Evolutionary conservation across 2,888 invertebrate species (phyloP), one percentile per base, ranked within the genome.

Genomic region (Nephrocerus scutellatus): DNA sequence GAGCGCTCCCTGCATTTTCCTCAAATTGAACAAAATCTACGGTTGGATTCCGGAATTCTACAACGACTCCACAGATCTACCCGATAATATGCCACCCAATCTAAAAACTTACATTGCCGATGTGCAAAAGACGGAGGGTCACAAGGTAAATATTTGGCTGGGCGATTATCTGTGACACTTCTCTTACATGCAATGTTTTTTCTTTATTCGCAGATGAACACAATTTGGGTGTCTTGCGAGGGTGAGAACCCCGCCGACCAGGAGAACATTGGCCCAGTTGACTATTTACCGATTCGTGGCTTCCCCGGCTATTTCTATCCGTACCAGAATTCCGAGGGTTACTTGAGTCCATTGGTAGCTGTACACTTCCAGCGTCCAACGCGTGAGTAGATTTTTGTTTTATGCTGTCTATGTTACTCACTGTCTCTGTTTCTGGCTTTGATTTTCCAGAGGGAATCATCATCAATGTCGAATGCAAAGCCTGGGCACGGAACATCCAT

Each of bases 11-110:
- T 98, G 98, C 69, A 76, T 97, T 47, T 84, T 96, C 62, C 74
- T 98, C 39, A 97, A 97, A 66, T 72, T 98, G 25, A 98, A 98
- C 72, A 91, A 87, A 76, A 92, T 93, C 57, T 92, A 80, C 55
- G 88, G 82, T 14, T 95, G 93, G 93, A 72, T 75, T 48, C 93
- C 95, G 0, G 75, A 82, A 21, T 85, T 77, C 58, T 92, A 85
- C 61, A 82, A 87, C 57, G 77, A 80, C 47, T 76, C 82, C 1
- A 70, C 72, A 7, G 66, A 72, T 38, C 71, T 90, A 31, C 91
- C 91, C 0, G 55, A 64, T 0, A 75, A 76, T 3, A 89, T 91
- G 88, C 89, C 90, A 0, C 53, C 68, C 1, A 74, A 73, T 34
- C 68, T 91, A 46, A 82, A 81, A 59, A 71, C 77, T 1, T 76